These are phyloP conservation scores for Drosophila ogumai DNA, from an alignment of 1,140 invertebrate species.

Conservation along the genomic window DNA sequence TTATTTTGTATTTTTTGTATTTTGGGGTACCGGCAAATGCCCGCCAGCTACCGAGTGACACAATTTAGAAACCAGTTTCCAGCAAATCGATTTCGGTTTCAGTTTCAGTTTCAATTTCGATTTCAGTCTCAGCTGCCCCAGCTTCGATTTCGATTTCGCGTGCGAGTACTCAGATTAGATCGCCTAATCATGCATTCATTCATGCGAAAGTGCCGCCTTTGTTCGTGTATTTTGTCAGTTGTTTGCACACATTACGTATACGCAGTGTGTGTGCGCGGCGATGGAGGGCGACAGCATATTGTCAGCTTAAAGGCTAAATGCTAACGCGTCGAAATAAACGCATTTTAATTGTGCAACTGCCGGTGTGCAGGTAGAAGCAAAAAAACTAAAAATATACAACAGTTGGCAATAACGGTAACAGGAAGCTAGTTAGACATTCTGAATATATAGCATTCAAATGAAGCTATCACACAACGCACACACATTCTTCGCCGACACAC, in stretches of 20 bases:
- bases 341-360: conserved; percentile 47
- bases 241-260: conserved; percentile 58
- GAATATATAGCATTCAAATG: conserved; percentile 31
- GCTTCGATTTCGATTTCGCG: conserved; percentile 27
- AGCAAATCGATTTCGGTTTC: conserved; percentile 39
- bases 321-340: conserved; percentile 41
- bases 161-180: conserved; percentile 46
- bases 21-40: conserved; percentile 42
- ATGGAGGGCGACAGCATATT: conserved; percentile 34
- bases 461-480: conserved; percentile 5
- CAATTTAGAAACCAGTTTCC: conserved; percentile 78
- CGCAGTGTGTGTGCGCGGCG: conserved; percentile 30
- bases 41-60: conserved; percentile 71
- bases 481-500: conserved; percentile 8
- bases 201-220: conserved; percentile 48
- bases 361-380: conserved; percentile 16
- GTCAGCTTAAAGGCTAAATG: conserved; percentile 65
- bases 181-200: conserved; percentile 71
- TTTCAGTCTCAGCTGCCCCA: conserved; percentile 29
- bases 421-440: conserved; percentile 68
- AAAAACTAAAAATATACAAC: conserved; percentile 13
- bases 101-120: conserved; percentile 43
- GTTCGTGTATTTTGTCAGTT: conserved; percentile 19
- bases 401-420: conserved; percentile 56
- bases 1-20: conserved; percentile 10